Base-by-base conservation (phyloP, 2,797 vertebrate species). In the Setipinna tenuifilis region DNA sequence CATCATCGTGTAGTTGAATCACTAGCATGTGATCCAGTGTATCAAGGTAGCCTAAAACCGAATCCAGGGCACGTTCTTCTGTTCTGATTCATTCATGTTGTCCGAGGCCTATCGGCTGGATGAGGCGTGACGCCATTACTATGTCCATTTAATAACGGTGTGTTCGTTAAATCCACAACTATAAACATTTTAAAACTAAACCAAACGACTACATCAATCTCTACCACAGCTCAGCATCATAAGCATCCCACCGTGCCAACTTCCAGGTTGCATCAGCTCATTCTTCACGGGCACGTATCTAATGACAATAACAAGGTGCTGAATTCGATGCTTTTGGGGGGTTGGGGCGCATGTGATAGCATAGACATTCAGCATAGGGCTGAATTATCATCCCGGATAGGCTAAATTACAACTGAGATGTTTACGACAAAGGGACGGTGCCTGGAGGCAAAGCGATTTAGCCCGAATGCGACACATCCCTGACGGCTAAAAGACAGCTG, bases 401-500 rank as follows among this genome's bases (percentile, higher is more conserved):
- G 9, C 50, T 14, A 78, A 1, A 17, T 35, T 44, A 78, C 41
- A 7, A 44, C 23, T 78, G 19, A 41, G 71, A 78, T 78, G 35
- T 78, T 44, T 78, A 44, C 81, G 54, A 57, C 57, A 48, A 44
- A 82, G 82, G 78, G 61, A 87, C 50, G 19, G 23, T 82, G 80
- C 54, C 44, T 48, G n/a, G 78, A 48, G 19, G 19, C 59, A 82
- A 58, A 25, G 54, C 28, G 46, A 82, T 48, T 82, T 75, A 41
- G 50, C 48, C 75, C 65, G 61, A 78, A 80, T 84, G 82, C 84
- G 61, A 62, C 61, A 82, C 28, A 78, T 57, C 84, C 28, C 23
- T 68, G 61, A 86, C 44, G 46, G 83, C 54, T 85, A 23, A 57
- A 85, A 83, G 85, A 78, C 71, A 82, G 31, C 61, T 86, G 54